Conservation (phyloP, 2,888 invertebrate species). For the Dexiosoma caninum region DNA sequence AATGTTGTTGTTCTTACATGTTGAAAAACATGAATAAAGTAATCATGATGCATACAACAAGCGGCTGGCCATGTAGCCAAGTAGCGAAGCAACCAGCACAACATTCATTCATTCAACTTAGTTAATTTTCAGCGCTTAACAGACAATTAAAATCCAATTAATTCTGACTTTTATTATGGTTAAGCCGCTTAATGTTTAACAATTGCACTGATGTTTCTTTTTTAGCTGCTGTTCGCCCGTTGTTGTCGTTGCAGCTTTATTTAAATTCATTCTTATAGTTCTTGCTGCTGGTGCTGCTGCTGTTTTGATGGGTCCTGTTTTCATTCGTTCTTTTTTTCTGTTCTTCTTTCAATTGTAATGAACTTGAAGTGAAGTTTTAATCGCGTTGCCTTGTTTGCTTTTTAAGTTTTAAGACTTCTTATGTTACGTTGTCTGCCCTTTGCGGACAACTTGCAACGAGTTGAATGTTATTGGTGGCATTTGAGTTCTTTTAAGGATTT, state of each 20-base stretch:
- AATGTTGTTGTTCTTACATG: conserved; percentile 48
- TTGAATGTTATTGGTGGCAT: not conserved
- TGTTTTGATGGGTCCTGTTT: conserved; percentile 33
- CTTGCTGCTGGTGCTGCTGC: conserved; percentile 13
- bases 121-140: conserved; percentile 70
- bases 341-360: conserved; percentile 47
- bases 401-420: conserved; percentile 33
- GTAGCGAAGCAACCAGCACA: conserved; percentile 1
- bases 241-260: not conserved
- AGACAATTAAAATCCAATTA: conserved; percentile 78
- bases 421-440: conserved; percentile 29
- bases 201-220: conserved; percentile 58
- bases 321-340: conserved; percentile 11
- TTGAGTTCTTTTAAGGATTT: not conserved
- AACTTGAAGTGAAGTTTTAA: conserved; percentile 47
- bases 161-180: conserved; percentile 78
- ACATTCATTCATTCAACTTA: conserved; percentile 59
- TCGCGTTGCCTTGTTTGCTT: conserved; percentile 37
- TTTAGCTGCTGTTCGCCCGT: conserved; percentile 24
- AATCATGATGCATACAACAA: conserved; percentile 52
- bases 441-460: not conserved
- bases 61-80: not conserved
- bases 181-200: conserved; percentile 72
- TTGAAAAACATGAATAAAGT: conserved; percentile 59
- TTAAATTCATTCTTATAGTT: no score